These are phyloP conservation scores for Chironomus striatipennis DNA, from an alignment of 1,140 invertebrate species.

Conservation along the genomic window DNA sequence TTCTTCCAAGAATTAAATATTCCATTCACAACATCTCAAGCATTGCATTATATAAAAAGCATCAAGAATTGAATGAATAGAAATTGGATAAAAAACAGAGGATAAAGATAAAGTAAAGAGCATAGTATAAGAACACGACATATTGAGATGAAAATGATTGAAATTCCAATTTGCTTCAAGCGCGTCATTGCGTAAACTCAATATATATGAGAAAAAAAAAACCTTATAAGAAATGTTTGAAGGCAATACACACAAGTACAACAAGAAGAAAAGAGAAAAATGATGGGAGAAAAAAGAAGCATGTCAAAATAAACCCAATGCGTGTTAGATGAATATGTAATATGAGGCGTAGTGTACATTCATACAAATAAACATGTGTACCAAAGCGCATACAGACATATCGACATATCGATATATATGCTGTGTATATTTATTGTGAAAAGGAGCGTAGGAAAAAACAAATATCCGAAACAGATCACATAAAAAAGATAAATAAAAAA, in stretches of 20 bases:
- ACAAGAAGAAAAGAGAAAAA: background rate
- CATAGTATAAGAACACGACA: background rate
- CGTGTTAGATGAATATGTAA: background rate
- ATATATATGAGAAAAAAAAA: background rate
- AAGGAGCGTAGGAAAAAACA: background rate
- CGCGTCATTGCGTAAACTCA: slow-evolving; percentile 1
- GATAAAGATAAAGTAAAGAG: too few relatives aligned
- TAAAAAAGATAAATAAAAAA: slow-evolving; percentile 13
- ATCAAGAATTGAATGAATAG: too few relatives aligned
- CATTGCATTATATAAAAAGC: too few relatives aligned
- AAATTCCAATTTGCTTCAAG: slow-evolving; percentile 11
- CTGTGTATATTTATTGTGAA: background rate
- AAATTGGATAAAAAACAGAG: too few relatives aligned
- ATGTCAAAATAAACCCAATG: slow-evolving; percentile 8
- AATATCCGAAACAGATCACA: slow-evolving; percentile 8
- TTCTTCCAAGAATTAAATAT: too few relatives aligned
- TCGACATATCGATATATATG: background rate
- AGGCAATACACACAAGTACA: background rate
- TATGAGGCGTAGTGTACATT: too few relatives aligned
- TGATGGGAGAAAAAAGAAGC: background rate
- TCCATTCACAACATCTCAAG: too few relatives aligned
- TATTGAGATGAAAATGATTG: slow-evolving; percentile 9
- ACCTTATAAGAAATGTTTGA: slow-evolving; percentile 2
- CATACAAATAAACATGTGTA: too few relatives aligned
- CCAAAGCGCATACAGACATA: too few relatives aligned